phyloP scores from a whole-genome alignment of 2,797 vertebrate genomes.

The Orientallactaga sibirica region DNA sequence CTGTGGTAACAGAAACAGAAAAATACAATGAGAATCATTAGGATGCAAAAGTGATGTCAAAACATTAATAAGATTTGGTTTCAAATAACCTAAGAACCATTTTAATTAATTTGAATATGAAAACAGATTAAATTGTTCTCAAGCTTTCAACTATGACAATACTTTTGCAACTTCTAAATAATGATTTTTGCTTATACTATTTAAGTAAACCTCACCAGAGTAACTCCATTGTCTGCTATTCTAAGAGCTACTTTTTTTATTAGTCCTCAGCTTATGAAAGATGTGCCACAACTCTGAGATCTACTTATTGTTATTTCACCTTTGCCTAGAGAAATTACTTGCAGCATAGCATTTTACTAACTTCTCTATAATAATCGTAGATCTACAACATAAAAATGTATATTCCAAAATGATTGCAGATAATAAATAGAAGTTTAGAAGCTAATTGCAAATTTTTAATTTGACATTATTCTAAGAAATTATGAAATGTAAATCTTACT shows the following conservation, averaged over 20 bases:
- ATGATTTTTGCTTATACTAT: constrained; percentile 42
- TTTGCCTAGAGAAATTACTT: not conserved
- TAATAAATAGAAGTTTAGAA: not conserved
- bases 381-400: not conserved
- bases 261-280: constrained; percentile 33
- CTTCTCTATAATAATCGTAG: not conserved
- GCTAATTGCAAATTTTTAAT: not conserved
- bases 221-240: not conserved
- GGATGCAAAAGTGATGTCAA: not conserved
- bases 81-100: constrained; percentile 41
- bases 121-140: constrained; percentile 59
- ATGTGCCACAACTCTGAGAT: not conserved
- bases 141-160: constrained; percentile 62
- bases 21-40: not conserved
- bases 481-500: not conserved
- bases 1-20: not conserved
- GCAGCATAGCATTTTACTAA: not conserved
- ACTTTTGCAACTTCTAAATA: constrained; percentile 67
- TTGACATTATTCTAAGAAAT: not conserved
- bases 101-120: constrained; percentile 70
- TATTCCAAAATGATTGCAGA: not conserved
- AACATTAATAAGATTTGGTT: constrained; percentile 18
- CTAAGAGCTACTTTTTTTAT: constrained; percentile 27
- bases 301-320: not conserved
- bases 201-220: constrained; percentile 62